Evolutionary conservation across 2,888 invertebrate species (phyloP), one percentile per base, ranked within the genome.

Genomic region (Orchesellides sinensis): DNA sequence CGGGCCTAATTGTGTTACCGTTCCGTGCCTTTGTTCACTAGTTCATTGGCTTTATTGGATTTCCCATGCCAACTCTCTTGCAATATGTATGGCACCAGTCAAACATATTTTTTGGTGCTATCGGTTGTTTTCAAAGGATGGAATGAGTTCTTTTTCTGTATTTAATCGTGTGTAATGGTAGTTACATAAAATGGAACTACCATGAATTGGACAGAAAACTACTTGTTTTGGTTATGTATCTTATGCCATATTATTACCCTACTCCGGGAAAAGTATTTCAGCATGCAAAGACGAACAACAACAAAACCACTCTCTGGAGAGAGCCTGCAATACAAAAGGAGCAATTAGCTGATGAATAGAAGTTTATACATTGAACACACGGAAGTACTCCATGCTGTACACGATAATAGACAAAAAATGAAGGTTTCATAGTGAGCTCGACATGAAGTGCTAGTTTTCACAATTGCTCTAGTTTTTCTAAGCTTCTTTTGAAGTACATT

Each of bases 261-360:
- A 8, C 4, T 2, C 2, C 10, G 40, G n/a, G 40, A 40, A n/a
- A 40, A 40, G 40, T 8, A 40, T 40, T 40, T 40, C 40, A 40
- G n/a, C 40, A 40, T 40, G 40, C 40, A n/a, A 40, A 14, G 40
- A 19, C 17, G 49, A 49, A 49, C 21, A 21, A n/a, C 2, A 17
- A 21, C 52, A 17, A 52, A 52, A 52, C 12, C 17, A 21, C 23
- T 25, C 32, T 21, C 66, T 66, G 56, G 27, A 45, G 75, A 66
- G 56, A 74, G 63, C 32, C 17, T 17, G 29, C 17, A 52, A 54
- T 66, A 75, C 32, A 54, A 75, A 74, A 54, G 66, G 45, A 65
- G 66, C 75, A 75, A 75, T 75, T 66, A 75, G 66, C 65, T 75
- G 66, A 75, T 75, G 75, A 75, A 75, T 56, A 49, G 35, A 66